phyloP scores from a whole-genome alignment of 2,113 vertebrate species.

The Carassius gibelio region DNA sequence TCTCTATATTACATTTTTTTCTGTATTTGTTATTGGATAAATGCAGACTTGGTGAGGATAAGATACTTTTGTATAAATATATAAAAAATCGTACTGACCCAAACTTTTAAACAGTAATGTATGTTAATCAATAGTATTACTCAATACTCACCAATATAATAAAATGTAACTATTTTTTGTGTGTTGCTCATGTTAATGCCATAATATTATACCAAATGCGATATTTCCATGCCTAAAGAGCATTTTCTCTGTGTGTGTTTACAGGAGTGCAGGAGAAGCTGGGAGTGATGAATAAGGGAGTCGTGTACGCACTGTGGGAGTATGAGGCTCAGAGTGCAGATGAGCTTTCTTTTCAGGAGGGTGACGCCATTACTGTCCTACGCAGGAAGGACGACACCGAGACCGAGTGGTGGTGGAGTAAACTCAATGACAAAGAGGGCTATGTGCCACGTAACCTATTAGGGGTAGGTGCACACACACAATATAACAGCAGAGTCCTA shows the following conservation, averaged over 20 bases:
- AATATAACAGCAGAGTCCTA: no score
- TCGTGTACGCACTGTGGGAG: conserved; percentile 90
- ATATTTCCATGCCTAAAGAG: neutral
- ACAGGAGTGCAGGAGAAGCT: conserved; percentile 96
- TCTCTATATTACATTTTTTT: no score
- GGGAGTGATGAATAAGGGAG: conserved; percentile 96
- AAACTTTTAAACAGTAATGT: neutral
- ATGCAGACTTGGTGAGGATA: no score
- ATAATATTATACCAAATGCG: neutral
- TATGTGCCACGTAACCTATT: conserved; percentile 94
- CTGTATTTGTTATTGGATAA: no score
- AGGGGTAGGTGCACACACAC: conserved; percentile 81
- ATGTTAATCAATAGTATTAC: neutral
- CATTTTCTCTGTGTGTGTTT: neutral
- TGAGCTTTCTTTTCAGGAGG: conserved; percentile 90
- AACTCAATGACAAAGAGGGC: conserved; percentile 90
- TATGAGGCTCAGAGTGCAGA: conserved; percentile 88
- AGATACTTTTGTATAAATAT: no score
- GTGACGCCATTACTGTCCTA: conserved; percentile 85
- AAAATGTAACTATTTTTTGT: neutral
- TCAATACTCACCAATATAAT: neutral
- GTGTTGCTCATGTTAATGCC: neutral
- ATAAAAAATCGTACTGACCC: neutral
- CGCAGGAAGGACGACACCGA: conserved; percentile 87
- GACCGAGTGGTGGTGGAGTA: conserved; percentile 98